Evolutionary conservation across 1,140 invertebrate genomes (phyloP), one percentile per base, ranked within the genome.

Genomic region (Drosophila pallidifrons): DNA sequence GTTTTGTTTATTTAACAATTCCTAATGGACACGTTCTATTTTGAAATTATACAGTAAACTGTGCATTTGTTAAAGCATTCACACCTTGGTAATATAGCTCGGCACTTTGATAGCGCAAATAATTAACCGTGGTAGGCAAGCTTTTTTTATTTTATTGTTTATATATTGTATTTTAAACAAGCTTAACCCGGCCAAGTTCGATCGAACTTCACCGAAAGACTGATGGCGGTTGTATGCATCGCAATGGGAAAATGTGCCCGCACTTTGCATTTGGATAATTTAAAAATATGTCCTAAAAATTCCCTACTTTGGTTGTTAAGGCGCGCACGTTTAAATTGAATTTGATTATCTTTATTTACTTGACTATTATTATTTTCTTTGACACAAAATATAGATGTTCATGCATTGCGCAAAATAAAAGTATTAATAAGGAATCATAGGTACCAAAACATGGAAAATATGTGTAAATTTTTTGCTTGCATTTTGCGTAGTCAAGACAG

Each of bases 101-200:
- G 65, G 32, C 71, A 74, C 65, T 61, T 69, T 74, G 65, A 54
- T 6, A 16, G n/a, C 5, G 32, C 41, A 16, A 15, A 51, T 32
- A 16, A 55, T 41, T 10, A 52, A 54, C 8, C 16, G 25, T 43
- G 13, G 41, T 43, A 43, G 41, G 41, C 41, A 13, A 13, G 3
- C 35, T 38, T 13, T 41, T 41, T 41, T 38, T 52, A 25, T 41
- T 13, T 15, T 13, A 32, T 32, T 38, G 35, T 52, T 20, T 16
- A 47, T 20, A 8, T 38, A 38, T 10, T 11, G 8, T 38, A 10
- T 10, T 38, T 38, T 47, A 4, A 16, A 8, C 1, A 47, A 47
- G 46, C 13, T 47, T n/a, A 43, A 43, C 13, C 11, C 41, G 4
- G 11, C n/a, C 41, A 43, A 43, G 11, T 43, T 43, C 41, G 41